phyloP scores from a whole-genome alignment of 2,113 vertebrate species.

The Gulo gulo region DNA sequence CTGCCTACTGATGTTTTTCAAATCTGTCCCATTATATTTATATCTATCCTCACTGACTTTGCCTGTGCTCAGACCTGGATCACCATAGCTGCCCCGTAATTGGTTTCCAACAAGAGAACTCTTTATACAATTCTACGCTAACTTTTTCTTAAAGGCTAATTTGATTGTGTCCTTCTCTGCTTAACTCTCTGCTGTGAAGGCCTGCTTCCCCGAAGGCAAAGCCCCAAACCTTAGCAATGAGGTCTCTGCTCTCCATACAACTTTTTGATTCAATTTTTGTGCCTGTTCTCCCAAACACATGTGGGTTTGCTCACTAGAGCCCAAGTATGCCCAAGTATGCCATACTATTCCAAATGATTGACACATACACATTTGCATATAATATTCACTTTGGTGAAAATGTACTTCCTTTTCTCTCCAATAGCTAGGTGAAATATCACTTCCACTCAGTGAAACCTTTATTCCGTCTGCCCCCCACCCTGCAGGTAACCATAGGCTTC shows the following conservation, averaged over 20 bases:
- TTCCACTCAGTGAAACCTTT: not conserved
- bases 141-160: not conserved
- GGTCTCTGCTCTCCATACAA: not conserved
- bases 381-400: not conserved
- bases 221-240: not conserved
- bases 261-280: not conserved
- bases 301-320: not conserved
- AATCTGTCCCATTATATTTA: not conserved
- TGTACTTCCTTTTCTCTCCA: not conserved
- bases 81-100: accelerated
- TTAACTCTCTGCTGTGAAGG: not conserved
- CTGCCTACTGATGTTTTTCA: not conserved
- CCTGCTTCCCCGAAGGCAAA: not conserved
- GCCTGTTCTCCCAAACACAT: not conserved
- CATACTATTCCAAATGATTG: not conserved
- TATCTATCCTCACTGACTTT: not conserved
- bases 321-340: not conserved
- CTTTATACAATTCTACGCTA: not conserved
- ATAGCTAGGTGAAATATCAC: not conserved
- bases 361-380: not conserved
- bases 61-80: not conserved
- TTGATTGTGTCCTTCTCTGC: not conserved
- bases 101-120: not conserved
- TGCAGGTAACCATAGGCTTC: not conserved
- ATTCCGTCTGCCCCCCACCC: not conserved